Evolutionary conservation across 2,797 vertebrate species (phyloP).

Genomic region (Parambassis ranga): DNA sequence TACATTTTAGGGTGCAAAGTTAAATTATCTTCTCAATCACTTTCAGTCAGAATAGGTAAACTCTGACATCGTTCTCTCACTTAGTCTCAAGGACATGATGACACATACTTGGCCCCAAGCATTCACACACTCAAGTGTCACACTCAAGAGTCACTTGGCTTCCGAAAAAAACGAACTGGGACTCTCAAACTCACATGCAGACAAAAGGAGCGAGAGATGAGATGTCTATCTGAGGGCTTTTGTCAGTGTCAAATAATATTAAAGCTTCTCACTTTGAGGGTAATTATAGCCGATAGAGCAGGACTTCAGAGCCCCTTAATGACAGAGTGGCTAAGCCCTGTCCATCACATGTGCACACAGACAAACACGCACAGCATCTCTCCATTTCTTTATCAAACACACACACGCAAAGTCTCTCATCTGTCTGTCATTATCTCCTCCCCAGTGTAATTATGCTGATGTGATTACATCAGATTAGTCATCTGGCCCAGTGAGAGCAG

Average conservation of each 20-base stretch:
- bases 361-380: conserved; percentile 51
- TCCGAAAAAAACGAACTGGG: conserved; percentile 58
- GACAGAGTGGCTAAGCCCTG: conserved; percentile 72
- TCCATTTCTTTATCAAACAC: conserved; percentile 53
- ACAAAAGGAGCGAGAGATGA: conserved; percentile 65
- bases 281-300: conserved; percentile 75
- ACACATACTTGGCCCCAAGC: conserved; percentile 47
- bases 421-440: conserved; percentile 77
- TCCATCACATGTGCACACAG: conserved; percentile 69
- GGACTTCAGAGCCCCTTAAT: conserved; percentile 69
- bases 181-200: conserved; percentile 34
- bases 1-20: conserved; percentile 10
- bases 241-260: conserved; percentile 73
- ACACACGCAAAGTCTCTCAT: conserved; percentile 59
- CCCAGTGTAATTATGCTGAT: conserved; percentile 80
- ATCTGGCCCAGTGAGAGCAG: conserved; percentile 74
- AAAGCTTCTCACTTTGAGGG: conserved; percentile 74
- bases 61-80: conserved; percentile 41
- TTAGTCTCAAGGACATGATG: conserved; percentile 72
- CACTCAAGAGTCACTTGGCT: conserved; percentile 64
- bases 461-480: conserved; percentile 82
- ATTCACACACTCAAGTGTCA: conserved; percentile 46
- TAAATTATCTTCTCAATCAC: conserved; percentile 33
- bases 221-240: conserved; percentile 69
- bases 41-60: conserved; percentile 37